Percentiles rank a stretch among this genome's conserved stretches.
Conservation (phyloP, 2,888 invertebrate genomes). For the Microplitis deprimator region DNA sequence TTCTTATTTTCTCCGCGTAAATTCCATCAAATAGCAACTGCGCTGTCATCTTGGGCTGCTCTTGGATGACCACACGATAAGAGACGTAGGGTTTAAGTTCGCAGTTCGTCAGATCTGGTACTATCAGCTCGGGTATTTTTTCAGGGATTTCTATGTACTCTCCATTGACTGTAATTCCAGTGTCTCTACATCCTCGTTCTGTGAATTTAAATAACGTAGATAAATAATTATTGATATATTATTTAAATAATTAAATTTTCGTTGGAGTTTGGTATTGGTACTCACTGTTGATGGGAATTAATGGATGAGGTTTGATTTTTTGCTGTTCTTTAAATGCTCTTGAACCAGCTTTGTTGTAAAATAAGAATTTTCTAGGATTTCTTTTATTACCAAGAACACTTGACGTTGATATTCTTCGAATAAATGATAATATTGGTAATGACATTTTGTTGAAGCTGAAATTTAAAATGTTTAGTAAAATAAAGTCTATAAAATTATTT, state of each 20-base stretch:
- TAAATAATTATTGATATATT: not conserved
- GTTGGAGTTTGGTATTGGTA: conserved; percentile 26
- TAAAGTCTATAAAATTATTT: too few species aligned
- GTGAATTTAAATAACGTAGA: conserved; percentile 53
- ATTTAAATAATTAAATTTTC: too few species aligned
- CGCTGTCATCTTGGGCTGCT: conserved; percentile 87
- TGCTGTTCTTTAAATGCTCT: conserved; percentile 77
- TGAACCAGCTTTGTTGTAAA: conserved; percentile 84
- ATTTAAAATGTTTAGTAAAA: not conserved
- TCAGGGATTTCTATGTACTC: conserved; percentile 78
- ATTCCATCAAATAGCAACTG: conserved; percentile 86
- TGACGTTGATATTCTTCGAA: conserved; percentile 74
- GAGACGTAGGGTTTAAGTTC: conserved; percentile 95
- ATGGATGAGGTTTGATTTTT: conserved; percentile 73
- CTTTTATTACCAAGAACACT: conserved; percentile 77
- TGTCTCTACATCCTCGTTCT: conserved; percentile 80
- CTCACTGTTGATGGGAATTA: conserved; percentile 79
- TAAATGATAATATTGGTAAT: conserved; percentile 62
- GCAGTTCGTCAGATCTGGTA: conserved; percentile 89
- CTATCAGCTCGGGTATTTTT: conserved; percentile 92
- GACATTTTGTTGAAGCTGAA: conserved; percentile 50
- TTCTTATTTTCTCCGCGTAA: conserved; percentile 84
- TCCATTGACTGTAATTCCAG: conserved; percentile 70
- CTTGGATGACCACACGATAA: conserved; percentile 80
- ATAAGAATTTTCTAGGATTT: conserved; percentile 86